Evolutionary conservation across 2,888 invertebrate species (phyloP).

Genomic region (Andrena chrysosceles): DNA sequence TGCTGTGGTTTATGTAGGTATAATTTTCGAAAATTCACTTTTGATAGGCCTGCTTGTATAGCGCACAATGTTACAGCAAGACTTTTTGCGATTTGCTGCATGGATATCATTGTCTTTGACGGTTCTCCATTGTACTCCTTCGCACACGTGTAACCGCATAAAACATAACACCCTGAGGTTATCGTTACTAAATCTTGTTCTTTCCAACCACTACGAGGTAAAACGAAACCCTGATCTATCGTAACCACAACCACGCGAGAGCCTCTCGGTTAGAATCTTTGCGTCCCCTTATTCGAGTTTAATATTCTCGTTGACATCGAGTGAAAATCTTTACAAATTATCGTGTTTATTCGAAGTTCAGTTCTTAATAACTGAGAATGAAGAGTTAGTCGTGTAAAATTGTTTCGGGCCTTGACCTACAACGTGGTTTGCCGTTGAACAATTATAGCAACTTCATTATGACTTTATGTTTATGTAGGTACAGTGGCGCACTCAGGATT

Average conservation of each 20-base stretch:
- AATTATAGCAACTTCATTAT: no score
- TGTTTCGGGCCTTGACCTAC: no score
- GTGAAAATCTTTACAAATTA: no score
- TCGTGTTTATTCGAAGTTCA: no score
- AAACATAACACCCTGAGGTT: slow-evolving; percentile 63
- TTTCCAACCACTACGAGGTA: slow-evolving; percentile 44
- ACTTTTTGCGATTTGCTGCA: slow-evolving; percentile 11
- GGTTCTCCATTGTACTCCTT: slow-evolving; percentile 39
- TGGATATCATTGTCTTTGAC: slow-evolving; percentile 23
- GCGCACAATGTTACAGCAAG: background rate
- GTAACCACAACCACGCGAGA: slow-evolving; percentile 30
- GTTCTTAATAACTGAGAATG: no score
- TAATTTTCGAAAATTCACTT: no score
- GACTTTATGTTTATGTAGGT: no score
- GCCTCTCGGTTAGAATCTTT: slow-evolving; percentile 37
- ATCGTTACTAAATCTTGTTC: slow-evolving; percentile 65
- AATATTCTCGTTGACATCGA: background rate
- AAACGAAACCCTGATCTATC: slow-evolving; percentile 53
- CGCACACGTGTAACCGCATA: slow-evolving; percentile 54
- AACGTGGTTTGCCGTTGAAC: no score
- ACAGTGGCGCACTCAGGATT: no score
- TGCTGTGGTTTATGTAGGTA: no score
- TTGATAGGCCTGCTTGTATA: no score
- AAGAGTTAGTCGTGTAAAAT: no score
- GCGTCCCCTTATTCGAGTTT: slow-evolving; percentile 10